Percentiles rank a stretch among this genome's conserved stretches.
These are phyloP conservation scores for Chionomys nivalis DNA, from an alignment of 2,113 vertebrate genomes.

Conservation along the genomic window DNA sequence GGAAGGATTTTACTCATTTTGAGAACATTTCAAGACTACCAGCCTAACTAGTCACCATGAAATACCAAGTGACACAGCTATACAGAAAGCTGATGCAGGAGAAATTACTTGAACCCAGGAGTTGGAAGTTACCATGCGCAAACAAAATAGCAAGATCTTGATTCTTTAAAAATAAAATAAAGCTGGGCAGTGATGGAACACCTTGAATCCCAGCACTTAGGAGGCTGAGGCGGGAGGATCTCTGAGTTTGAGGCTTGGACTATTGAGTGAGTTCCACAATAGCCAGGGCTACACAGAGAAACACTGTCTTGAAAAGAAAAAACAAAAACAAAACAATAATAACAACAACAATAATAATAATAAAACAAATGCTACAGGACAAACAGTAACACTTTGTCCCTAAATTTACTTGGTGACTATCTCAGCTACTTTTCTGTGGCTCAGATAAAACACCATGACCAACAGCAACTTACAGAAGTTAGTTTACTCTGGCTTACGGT, in stretches of 20 bases:
- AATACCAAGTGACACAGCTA: not conserved
- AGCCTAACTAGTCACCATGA: not conserved
- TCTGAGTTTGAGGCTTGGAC: not conserved
- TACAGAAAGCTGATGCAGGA: not conserved
- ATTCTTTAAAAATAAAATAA: not conserved
- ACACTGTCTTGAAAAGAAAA: not conserved
- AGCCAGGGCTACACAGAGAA: not conserved
- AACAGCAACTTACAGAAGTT: not conserved
- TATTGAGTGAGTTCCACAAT: not conserved
- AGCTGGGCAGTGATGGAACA: not conserved
- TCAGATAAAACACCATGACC: not conserved
- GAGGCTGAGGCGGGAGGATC: not conserved
- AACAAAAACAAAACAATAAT: not conserved
- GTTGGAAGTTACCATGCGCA: not conserved
- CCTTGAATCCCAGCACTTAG: not conserved
- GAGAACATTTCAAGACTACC: slow-evolving; percentile 42
- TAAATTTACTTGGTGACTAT: not conserved
- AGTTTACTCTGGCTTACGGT: not conserved
- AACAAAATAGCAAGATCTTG: not conserved
- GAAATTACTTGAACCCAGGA: not conserved
- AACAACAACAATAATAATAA: not conserved
- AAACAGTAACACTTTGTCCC: not conserved
- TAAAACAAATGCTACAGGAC: not conserved
- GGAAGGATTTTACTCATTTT: slow-evolving; percentile 24
- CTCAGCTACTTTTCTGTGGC: not conserved